These are phyloP conservation scores for Tigriopus japonicus DNA, from an alignment of 1,140 invertebrate genomes.

Conservation along the genomic window DNA sequence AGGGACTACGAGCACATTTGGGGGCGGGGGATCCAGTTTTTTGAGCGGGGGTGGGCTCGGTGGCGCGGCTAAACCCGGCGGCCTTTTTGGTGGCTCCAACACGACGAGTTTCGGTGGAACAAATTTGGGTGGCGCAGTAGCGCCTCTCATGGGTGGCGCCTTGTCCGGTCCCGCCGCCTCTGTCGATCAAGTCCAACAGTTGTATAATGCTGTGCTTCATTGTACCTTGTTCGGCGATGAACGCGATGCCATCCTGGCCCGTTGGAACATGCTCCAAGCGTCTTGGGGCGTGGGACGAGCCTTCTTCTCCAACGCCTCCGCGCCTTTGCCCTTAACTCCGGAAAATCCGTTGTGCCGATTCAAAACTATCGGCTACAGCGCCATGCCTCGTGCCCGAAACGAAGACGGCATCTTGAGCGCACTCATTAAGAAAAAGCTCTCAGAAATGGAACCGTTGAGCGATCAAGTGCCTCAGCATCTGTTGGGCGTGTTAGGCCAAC, in stretches of 20 bases:
- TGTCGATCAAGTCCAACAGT: not conserved
- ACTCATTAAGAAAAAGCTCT: conserved; percentile 54
- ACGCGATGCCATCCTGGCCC: conserved; percentile 66
- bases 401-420: conserved; percentile 68
- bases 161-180: too few species aligned
- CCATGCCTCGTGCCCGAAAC: conserved; percentile 54
- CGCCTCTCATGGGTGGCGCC: too few species aligned
- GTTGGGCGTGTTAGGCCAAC: not conserved
- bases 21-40: too few species aligned
- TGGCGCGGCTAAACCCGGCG: too few species aligned
- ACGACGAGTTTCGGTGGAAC: too few species aligned
- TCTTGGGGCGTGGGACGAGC: conserved; percentile 69
- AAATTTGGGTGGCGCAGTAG: too few species aligned
- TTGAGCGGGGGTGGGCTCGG: too few species aligned
- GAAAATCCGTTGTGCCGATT: conserved; percentile 79
- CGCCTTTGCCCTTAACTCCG: conserved; percentile 58
- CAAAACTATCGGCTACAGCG: conserved; percentile 30
- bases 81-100: too few species aligned
- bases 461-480: not conserved
- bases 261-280: conserved; percentile 83
- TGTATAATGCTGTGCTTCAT: not conserved
- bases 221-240: conserved; percentile 67
- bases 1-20: too few species aligned
- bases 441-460: conserved; percentile 41
- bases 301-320: conserved; percentile 49